These are phyloP conservation scores for Drosophila persimilis DNA, from an alignment of 1,140 invertebrate species.

Conservation along the genomic window DNA sequence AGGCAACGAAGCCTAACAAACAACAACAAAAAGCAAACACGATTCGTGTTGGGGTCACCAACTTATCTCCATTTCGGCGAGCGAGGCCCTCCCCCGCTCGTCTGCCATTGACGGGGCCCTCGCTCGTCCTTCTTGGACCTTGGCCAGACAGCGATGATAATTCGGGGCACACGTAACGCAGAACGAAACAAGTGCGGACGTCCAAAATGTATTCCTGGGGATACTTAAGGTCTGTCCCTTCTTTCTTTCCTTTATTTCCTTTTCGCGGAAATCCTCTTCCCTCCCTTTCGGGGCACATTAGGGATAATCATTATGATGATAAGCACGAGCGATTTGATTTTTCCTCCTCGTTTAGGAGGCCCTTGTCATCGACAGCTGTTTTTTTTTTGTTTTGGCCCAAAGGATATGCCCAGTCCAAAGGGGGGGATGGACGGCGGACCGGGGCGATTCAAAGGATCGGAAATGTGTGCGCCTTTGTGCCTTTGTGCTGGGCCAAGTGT, in stretches of 20 bases:
- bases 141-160: conserved; percentile 58
- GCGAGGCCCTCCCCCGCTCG: conserved; percentile 24
- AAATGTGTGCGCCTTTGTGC: conserved; percentile 31
- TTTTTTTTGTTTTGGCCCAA: conserved; percentile 3
- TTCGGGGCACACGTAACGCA: conserved; percentile 61
- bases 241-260: conserved; percentile 43
- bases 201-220: conserved; percentile 1
- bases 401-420: not conserved
- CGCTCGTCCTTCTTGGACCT: conserved; percentile 7
- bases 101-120: conserved; percentile 66
- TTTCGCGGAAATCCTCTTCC: conserved; percentile 48
- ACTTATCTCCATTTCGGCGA: conserved; percentile 66
- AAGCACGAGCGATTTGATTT: conserved; percentile 80
- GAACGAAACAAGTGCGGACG: conserved; percentile 20
- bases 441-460: conserved; percentile 18
- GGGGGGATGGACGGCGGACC: not conserved
- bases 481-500: not conserved
- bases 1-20: no score
- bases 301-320: conserved; percentile 79
- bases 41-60: conserved; percentile 57
- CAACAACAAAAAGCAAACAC: conserved; percentile 35
- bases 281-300: conserved; percentile 52
- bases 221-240: conserved; percentile 27
- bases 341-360: conserved; percentile 53
- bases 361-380: conserved; percentile 68